Conservation (phyloP, 2,113 vertebrate species). For the Ovibos moschatus region DNA sequence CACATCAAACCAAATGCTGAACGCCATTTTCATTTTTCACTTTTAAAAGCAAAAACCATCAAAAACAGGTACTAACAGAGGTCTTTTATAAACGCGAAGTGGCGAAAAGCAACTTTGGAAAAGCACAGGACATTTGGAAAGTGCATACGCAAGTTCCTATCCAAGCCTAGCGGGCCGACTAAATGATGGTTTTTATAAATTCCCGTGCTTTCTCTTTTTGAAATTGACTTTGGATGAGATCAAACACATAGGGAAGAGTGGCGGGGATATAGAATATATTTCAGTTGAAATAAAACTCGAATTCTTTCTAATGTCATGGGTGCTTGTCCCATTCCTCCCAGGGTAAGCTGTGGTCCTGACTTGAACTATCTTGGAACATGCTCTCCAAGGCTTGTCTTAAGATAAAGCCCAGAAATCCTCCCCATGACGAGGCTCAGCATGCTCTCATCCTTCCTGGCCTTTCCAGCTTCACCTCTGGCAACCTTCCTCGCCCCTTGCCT, state of each 20-base stretch:
- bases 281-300: not conserved
- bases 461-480: not conserved
- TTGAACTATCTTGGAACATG: not conserved
- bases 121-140: not conserved
- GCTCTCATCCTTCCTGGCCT: not conserved
- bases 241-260: not conserved
- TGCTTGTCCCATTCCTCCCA: not conserved
- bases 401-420: not conserved
- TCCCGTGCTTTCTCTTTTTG: not conserved
- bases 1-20: not conserved
- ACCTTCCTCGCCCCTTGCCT: not conserved
- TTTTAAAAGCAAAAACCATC: not conserved
- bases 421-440: not conserved
- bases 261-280: not conserved
- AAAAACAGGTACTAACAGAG: not conserved
- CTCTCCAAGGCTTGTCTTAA: not conserved
- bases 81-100: not conserved
- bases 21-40: not conserved
- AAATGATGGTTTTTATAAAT: not conserved
- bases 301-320: not conserved
- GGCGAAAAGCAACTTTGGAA: not conserved
- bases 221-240: not conserved
- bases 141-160: not conserved
- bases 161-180: not conserved
- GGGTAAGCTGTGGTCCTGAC: not conserved